Conservation (phyloP, 2,888 invertebrate species). For the Thera obeliscata region DNA sequence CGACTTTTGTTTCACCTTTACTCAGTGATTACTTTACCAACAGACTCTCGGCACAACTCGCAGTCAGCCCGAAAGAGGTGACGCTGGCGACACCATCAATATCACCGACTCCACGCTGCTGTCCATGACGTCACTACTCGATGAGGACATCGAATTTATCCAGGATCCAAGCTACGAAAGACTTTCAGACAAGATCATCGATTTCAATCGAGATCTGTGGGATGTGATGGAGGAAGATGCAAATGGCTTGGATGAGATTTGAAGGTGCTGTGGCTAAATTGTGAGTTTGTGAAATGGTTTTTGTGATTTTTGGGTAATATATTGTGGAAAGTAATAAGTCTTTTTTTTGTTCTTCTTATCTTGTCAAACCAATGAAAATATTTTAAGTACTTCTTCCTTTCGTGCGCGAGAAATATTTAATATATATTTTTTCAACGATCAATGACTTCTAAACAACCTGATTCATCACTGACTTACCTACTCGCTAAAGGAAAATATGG, state of each 20-base stretch:
- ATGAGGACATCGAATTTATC: constrained; percentile 60
- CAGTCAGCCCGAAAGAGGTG: constrained; percentile 65
- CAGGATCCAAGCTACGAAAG: constrained; percentile 29
- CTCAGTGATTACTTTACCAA: constrained; percentile 11
- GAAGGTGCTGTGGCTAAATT: background rate
- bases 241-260: constrained; percentile 42
- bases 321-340: background rate
- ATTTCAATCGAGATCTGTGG: constrained; percentile 60
- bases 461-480: too few relatives aligned
- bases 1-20: background rate
- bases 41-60: constrained; percentile 64
- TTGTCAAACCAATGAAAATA: too few relatives aligned
- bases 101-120: constrained; percentile 65
- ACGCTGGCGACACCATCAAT: constrained; percentile 67
- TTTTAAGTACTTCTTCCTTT: too few relatives aligned
- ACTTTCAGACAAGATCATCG: constrained; percentile 15
- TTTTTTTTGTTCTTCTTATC: too few relatives aligned
- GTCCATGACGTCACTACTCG: constrained; percentile 69
- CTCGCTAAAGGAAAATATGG: too few relatives aligned
- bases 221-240: constrained; percentile 66
- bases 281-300: background rate
- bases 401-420: too few relatives aligned
- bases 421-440: too few relatives aligned
- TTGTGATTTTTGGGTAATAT: constrained; percentile 11
- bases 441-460: too few relatives aligned